Conservation (phyloP, 2,113 vertebrate species). For the Myotis brandtii region DNA sequence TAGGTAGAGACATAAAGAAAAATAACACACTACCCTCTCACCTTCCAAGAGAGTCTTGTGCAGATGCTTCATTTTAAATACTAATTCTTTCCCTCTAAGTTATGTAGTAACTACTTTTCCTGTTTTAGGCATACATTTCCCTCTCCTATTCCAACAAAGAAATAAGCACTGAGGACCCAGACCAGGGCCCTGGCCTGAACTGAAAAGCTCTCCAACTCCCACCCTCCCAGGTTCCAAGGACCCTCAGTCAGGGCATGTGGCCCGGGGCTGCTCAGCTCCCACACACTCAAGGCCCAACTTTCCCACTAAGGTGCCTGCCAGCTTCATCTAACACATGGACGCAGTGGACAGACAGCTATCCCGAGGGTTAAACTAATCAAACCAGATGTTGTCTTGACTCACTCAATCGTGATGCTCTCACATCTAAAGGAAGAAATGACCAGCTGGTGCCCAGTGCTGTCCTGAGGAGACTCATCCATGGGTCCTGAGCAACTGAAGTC, state of each 20-base stretch:
- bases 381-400: not conserved
- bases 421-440: too few species aligned
- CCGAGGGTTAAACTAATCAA: not conserved
- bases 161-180: not conserved
- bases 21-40: not conserved
- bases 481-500: not conserved
- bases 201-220: not conserved
- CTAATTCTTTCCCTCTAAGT: not conserved
- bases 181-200: not conserved
- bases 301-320: not conserved
- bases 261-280: not conserved
- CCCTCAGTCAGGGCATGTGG: not conserved
- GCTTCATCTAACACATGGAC: not conserved
- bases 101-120: not conserved
- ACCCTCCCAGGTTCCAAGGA: not conserved
- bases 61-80: conserved; percentile 19
- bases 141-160: not conserved
- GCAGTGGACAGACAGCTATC: not conserved
- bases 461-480: not conserved
- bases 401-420: not conserved
- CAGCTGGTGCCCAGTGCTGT: not conserved
- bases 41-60: not conserved
- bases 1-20: not conserved
- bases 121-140: not conserved
- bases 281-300: not conserved